Evolutionary conservation across 2,797 vertebrate genomes (phyloP), one percentile per base, ranked within the genome.

Genomic region (Paguma larvata): DNA sequence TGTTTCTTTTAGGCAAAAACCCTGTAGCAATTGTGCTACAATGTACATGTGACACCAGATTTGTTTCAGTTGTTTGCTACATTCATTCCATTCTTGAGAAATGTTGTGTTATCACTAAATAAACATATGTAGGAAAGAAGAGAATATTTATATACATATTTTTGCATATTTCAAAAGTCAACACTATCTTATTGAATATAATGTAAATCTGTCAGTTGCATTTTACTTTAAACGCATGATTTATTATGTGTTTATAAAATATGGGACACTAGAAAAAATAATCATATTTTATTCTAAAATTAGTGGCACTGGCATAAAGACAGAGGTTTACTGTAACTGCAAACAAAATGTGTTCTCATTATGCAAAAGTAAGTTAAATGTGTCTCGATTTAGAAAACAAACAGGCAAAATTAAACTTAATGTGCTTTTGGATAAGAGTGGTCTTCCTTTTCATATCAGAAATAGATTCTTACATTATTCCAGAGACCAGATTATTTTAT

Each of bases 151-250:
- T 38, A 10, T 56, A 15, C 6, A 62, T 34, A 27, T 51, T 85
- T 95, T 62, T 95, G 51, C 16, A 86, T 65, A 89, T 38, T 83
- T 95, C 91, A 41, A 95, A 95, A 93, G 23, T 46, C 23, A 91
- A 53, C 38, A 56, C 23, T 75, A 62, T 77, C 38, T 2, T 48
- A 30, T 89, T 86, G 72, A 93, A 77, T 27, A 79, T 14, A 85
- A 79, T 83, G 2, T 25, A 93, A 87, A 85, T 92, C n/a, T 56
- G 7, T 56, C 56, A 56, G 1, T 48, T 59, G 16, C 34, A 80
- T 85, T 89, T 97, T 84, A 65, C 44, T 87, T 92, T 86, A 44
- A 78, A 72, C 6, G 84, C 18, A 92, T 94, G n/a, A 91, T 92
- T 86, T 92, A 56, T 75, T 87, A 44, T 67, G 10, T 25, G 82